A percentile compares a stretch with the other conserved stretches of the same genome.
phyloP scores from a whole-genome alignment of 2,113 vertebrate genomes.

The Alexandromys fortis region DNA sequence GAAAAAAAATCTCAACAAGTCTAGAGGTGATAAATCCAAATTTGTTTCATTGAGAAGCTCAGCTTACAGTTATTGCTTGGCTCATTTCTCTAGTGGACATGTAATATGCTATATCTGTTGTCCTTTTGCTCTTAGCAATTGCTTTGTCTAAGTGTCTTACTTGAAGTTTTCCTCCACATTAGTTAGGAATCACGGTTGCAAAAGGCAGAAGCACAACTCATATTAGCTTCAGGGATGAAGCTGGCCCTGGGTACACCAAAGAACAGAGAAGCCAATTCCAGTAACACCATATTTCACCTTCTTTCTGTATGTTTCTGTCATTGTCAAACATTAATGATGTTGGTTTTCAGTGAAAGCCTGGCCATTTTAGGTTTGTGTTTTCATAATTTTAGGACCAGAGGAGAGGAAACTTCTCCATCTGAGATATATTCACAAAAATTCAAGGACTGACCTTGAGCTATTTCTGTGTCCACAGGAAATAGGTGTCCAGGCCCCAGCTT shows the following conservation, averaged over 20 bases:
- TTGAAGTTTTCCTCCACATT: conserved; percentile 4
- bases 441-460: not conserved
- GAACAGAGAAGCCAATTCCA: not conserved
- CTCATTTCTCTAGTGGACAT: not conserved
- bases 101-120: not conserved
- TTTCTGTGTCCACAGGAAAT: not conserved
- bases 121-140: conserved; percentile 12
- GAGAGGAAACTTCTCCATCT: conserved; percentile 13
- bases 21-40: not conserved
- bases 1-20: not conserved
- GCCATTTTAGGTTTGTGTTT: conserved; percentile 3
- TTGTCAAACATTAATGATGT: not conserved
- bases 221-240: not conserved
- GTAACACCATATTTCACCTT: not conserved
- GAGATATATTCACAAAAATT: conserved; percentile 10
- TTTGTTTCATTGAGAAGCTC: conserved; percentile 34
- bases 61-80: not conserved
- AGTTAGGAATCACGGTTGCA: not conserved
- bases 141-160: conserved; percentile 11
- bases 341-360: not conserved
- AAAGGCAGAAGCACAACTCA: conserved; percentile 44
- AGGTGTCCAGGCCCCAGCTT: not conserved
- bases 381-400: not conserved
- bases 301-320: not conserved
- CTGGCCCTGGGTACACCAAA: not conserved